Conservation (phyloP, 35 echinoderm and acorn worm genomes). For the Amphiura filiformis region DNA sequence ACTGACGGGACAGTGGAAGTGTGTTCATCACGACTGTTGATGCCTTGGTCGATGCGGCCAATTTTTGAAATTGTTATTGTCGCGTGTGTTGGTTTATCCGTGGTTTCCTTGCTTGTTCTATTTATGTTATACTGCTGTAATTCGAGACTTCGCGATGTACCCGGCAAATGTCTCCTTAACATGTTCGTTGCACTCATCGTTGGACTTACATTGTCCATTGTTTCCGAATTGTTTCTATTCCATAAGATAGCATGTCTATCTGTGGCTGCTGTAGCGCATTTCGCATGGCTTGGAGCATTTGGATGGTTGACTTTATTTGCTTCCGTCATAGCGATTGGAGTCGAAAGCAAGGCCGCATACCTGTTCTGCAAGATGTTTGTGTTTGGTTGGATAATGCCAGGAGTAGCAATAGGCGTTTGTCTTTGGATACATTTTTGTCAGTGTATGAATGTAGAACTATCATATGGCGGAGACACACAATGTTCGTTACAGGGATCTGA, state of each 20-base stretch:
- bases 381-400: background rate
- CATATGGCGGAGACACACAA: background rate
- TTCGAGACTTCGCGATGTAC: background rate
- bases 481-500: background rate
- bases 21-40: background rate
- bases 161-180: background rate
- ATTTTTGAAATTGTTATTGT: background rate
- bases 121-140: background rate
- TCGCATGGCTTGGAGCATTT: background rate
- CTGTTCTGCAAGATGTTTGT: background rate
- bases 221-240: background rate
- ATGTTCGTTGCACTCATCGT: background rate
- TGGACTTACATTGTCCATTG: background rate
- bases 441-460: background rate
- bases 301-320: background rate
- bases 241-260: background rate
- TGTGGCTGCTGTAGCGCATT: background rate
- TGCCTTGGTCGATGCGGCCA: background rate
- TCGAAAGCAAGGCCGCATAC: background rate
- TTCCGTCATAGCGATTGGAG: background rate
- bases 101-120: background rate
- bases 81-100: background rate
- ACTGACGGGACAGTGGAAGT: background rate
- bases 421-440: conserved; percentile 10
- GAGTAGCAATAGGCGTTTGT: background rate